Evolutionary conservation across 2,888 invertebrate species (phyloP).

Genomic region (Tetramorium bicarinatum): DNA sequence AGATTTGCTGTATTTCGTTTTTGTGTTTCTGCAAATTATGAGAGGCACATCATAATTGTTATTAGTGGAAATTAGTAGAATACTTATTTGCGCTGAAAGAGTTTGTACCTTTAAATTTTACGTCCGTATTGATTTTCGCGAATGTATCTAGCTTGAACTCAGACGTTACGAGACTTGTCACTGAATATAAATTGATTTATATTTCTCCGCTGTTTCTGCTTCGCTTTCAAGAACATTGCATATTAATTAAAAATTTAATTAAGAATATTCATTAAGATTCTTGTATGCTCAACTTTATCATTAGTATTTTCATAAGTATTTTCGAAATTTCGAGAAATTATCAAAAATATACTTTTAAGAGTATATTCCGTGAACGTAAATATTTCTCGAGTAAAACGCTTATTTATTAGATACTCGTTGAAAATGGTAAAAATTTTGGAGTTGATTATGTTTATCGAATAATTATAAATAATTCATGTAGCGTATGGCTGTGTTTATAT

Average conservation of each 20-base stretch:
- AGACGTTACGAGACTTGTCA: not conserved
- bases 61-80: not conserved
- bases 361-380: no score
- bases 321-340: not conserved
- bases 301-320: not conserved
- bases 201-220: not conserved
- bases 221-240: not conserved
- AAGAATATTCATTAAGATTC: constrained; percentile 3
- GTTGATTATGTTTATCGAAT: not conserved
- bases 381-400: not conserved
- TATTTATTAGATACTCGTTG: not conserved
- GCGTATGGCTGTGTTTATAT: not conserved
- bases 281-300: not conserved
- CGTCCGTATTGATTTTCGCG: not conserved
- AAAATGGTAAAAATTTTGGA: constrained; percentile 4
- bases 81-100: not conserved
- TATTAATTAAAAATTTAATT: constrained; percentile 26
- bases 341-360: not conserved
- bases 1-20: not conserved
- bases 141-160: not conserved
- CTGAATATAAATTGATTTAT: not conserved
- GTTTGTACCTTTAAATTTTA: not conserved
- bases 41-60: not conserved
- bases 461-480: constrained; percentile 10
- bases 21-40: not conserved